Conservation (phyloP, 2,888 invertebrate genomes). For the Heteromurus nitidus region DNA sequence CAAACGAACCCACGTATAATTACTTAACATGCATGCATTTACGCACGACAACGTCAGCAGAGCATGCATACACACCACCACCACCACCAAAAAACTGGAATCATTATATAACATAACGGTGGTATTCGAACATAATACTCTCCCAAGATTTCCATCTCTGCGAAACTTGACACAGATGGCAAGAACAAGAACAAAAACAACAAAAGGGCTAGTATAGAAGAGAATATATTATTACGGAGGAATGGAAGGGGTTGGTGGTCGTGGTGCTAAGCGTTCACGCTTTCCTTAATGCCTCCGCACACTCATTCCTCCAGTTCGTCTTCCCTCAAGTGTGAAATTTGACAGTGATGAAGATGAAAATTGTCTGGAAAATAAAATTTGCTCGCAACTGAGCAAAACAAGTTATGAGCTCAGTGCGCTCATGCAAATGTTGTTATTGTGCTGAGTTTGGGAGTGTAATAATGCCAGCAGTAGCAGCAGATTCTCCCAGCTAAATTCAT, state of each 20-base stretch:
- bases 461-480: too few species aligned
- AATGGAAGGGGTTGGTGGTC: neutral
- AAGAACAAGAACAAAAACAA: neutral
- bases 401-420: too few species aligned
- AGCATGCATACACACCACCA: too few species aligned
- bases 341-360: slow-evolving; percentile 43
- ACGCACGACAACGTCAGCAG: too few species aligned
- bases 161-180: neutral
- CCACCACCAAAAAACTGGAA: too few species aligned
- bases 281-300: neutral
- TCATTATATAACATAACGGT: too few species aligned
- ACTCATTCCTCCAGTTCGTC: neutral
- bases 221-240: neutral
- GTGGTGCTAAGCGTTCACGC: neutral
- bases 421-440: too few species aligned
- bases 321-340: slow-evolving; percentile 35
- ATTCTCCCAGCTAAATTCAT: neutral
- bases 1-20: too few species aligned
- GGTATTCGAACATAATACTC: too few species aligned
- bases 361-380: neutral
- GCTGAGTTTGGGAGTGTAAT: too few species aligned
- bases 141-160: neutral
- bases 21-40: too few species aligned
- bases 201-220: neutral
- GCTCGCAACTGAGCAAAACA: neutral